These are phyloP conservation scores for Theristicus caerulescens DNA, from an alignment of 2,113 vertebrate genomes.

Conservation along the genomic window DNA sequence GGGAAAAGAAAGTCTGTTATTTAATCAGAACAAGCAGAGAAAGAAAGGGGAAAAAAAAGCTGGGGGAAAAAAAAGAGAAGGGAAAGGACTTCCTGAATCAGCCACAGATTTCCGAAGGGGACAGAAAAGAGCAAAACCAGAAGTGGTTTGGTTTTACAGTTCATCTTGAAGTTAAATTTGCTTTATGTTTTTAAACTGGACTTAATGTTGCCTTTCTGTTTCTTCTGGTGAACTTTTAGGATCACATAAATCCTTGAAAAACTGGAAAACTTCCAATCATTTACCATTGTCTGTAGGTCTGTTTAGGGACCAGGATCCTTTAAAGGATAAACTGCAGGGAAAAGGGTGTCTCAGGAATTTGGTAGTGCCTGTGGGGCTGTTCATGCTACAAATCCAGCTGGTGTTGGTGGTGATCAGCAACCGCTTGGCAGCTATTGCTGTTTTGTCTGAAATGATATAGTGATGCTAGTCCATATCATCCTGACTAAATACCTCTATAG, in stretches of 20 bases:
- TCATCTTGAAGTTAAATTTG: not conserved
- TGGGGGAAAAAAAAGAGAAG: not conserved
- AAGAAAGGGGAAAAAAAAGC: not conserved
- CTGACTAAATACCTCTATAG: not conserved
- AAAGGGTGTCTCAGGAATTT: not conserved
- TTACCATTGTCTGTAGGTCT: not conserved
- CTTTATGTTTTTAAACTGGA: not conserved
- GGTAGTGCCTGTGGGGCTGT: not conserved
- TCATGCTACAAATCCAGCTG: not conserved
- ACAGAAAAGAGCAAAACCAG: not conserved
- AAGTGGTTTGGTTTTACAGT: not conserved
- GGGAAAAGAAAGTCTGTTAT: not conserved
- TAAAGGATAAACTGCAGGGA: not conserved
- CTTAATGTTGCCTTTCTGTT: not conserved
- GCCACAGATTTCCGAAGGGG: not conserved
- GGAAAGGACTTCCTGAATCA: slow-evolving; percentile 37
- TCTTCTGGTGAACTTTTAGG: not conserved
- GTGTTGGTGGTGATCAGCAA: not conserved
- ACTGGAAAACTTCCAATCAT: not conserved
- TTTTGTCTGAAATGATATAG: not conserved
- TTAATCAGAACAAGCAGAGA: not conserved
- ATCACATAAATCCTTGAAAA: not conserved
- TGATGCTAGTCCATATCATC: rapidly evolving
- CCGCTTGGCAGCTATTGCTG: not conserved
- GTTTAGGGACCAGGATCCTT: not conserved